Conservation (phyloP, 1,140 invertebrate species). For the Drosophila ananassae region DNA sequence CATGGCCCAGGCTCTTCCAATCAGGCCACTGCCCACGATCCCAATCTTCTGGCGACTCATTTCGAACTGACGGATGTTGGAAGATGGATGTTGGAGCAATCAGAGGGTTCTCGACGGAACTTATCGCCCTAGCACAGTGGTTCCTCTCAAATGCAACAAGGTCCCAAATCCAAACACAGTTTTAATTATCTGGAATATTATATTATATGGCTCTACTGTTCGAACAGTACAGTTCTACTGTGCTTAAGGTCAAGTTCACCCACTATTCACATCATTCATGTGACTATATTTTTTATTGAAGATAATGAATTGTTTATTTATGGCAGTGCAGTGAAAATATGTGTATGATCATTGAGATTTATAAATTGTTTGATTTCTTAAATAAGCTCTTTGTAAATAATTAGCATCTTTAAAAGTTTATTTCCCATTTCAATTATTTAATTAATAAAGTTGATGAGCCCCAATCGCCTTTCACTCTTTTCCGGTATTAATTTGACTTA, state of each 20-base stretch:
- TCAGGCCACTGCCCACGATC: constrained; percentile 92
- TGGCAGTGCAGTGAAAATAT: constrained; percentile 10
- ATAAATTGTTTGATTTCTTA: neutral
- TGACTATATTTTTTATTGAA: constrained; percentile 39
- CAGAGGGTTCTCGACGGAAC: constrained; percentile 16
- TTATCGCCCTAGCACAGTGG: constrained; percentile 50
- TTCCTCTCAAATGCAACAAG: neutral
- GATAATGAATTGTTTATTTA: constrained; percentile 64
- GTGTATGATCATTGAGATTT: neutral
- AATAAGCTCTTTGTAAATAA: neutral
- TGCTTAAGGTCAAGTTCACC: constrained; percentile 55
- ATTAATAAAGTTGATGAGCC: too few species aligned
- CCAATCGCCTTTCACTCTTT: neutral
- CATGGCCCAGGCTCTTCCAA: constrained; percentile 97
- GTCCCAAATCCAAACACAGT: too few species aligned
- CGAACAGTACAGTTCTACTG: neutral
- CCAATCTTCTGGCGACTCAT: constrained; percentile 87
- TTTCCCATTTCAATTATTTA: neutral
- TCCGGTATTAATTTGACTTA: neutral
- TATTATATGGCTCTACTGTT: neutral
- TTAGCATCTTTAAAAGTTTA: neutral
- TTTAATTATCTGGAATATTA: too few species aligned
- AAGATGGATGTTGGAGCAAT: neutral
- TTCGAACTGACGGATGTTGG: constrained; percentile 31
- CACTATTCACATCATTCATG: constrained; percentile 57